These are phyloP conservation scores for Clarias batrachus DNA, from an alignment of 2,113 vertebrate species.

Conservation along the genomic window DNA sequence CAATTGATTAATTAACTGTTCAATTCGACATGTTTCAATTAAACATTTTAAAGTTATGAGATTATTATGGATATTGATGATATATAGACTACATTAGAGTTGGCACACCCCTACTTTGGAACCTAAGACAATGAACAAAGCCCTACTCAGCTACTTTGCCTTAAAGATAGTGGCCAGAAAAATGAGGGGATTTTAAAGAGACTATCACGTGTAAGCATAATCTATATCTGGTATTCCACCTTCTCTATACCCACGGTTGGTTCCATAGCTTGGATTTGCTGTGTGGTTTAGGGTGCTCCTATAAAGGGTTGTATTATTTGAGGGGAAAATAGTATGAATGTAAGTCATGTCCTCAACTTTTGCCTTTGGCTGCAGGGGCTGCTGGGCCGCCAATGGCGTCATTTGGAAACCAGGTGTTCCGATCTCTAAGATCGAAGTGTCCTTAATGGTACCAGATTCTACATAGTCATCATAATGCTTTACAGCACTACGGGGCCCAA, in stretches of 20 bases:
- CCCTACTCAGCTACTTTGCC: conserved; percentile 59
- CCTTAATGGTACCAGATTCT: conserved; percentile 92
- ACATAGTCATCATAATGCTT: conserved; percentile 87
- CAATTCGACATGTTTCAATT: not conserved
- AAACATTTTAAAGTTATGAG: not conserved
- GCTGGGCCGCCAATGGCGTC: conserved; percentile 83
- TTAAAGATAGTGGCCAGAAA: conserved; percentile 56
- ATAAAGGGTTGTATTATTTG: conserved; percentile 86
- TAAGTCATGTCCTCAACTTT: conserved; percentile 82
- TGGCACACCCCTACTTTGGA: conserved; percentile 62
- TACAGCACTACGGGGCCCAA: conserved; percentile 58
- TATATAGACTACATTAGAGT: conserved; percentile 32
- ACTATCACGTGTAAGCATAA: conserved; percentile 87
- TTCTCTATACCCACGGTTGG: conserved; percentile 87
- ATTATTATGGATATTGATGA: conserved; percentile 5
- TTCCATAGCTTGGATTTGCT: conserved; percentile 74
- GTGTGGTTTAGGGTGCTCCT: conserved; percentile 67
- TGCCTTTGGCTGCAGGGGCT: conserved; percentile 78
- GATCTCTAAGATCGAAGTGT: conserved; percentile 91
- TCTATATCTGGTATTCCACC: conserved; percentile 88
- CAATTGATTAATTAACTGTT: not conserved
- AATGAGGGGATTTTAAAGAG: conserved; percentile 29
- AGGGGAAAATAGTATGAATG: conserved; percentile 91
- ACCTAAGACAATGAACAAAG: conserved; percentile 67
- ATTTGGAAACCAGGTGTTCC: conserved; percentile 87